phyloP scores from a whole-genome alignment of 2,113 vertebrate species.

The Laticauda colubrina region DNA sequence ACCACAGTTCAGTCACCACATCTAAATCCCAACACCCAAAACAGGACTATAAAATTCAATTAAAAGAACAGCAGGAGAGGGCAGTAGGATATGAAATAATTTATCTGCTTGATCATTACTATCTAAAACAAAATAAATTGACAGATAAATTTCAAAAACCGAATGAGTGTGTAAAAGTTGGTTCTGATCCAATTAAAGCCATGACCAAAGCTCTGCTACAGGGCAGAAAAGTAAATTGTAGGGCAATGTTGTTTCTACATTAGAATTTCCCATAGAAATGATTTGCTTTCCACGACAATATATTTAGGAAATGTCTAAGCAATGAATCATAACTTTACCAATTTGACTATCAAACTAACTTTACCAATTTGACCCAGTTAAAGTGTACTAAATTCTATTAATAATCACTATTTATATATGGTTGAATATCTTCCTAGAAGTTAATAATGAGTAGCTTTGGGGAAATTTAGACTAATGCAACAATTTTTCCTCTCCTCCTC shows the following conservation, averaged over 20 bases:
- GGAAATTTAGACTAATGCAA: not conserved
- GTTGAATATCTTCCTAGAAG: not conserved
- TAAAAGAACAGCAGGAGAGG: not conserved
- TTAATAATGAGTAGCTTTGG: not conserved
- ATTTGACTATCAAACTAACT: not conserved
- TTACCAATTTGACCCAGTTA: not conserved
- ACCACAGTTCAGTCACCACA: not conserved
- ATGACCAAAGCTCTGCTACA: not conserved
- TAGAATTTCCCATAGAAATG: not conserved
- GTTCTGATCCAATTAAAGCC: not conserved
- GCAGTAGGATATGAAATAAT: not conserved
- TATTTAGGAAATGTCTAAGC: not conserved
- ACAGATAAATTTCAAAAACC: not conserved
- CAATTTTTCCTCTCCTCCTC: not conserved
- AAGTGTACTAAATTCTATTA: not conserved
- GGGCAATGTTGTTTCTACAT: not conserved
- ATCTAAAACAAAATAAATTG: not conserved
- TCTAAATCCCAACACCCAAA: not conserved
- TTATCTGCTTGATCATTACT: not conserved
- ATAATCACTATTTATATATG: not conserved
- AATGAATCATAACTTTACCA: not conserved
- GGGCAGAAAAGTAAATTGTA: not conserved
- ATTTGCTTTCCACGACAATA: not conserved
- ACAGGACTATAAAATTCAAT: slow-evolving; percentile 3
- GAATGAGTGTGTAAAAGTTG: not conserved